These are phyloP conservation scores for Stichopus chloronotus DNA, from an alignment of 35 echinoderm and acorn worm genomes.

Conservation along the genomic window DNA sequence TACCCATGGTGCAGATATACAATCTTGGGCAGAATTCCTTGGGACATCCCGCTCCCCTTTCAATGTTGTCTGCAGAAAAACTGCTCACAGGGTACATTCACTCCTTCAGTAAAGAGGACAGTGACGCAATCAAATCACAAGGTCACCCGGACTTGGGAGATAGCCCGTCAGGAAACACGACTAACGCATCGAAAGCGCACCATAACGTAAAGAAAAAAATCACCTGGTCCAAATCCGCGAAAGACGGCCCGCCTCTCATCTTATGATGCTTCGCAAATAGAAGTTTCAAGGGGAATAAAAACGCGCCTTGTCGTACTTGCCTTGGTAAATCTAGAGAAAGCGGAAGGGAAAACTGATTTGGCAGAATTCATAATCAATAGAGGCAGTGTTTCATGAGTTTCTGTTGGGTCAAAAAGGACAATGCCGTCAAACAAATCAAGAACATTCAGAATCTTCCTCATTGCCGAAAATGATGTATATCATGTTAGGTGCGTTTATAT, in stretches of 20 bases:
- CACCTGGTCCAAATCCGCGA: neutral
- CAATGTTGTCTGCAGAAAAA: too few species aligned
- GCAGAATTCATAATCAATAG: neutral
- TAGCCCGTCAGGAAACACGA: neutral
- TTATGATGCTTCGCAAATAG: slow-evolving; percentile 12
- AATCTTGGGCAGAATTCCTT: too few species aligned
- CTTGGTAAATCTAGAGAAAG: neutral
- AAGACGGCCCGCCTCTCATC: slow-evolving; percentile 2
- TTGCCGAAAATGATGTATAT: too few species aligned
- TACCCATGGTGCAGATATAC: too few species aligned
- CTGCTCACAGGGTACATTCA: too few species aligned
- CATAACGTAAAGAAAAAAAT: neutral
- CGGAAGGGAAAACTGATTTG: neutral
- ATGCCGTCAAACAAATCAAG: too few species aligned
- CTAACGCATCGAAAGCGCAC: neutral
- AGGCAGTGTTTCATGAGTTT: too few species aligned
- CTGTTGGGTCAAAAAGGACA: too few species aligned
- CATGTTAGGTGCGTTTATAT: too few species aligned
- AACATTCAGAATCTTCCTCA: too few species aligned
- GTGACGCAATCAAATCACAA: neutral
- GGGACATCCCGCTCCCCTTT: too few species aligned
- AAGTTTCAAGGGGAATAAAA: neutral
- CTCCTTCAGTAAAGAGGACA: slow-evolving; percentile 65
- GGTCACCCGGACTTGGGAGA: too few species aligned
- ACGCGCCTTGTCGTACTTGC: neutral